Evolutionary conservation across 1,140 invertebrate genomes (phyloP).

Genomic region (Papilio dardanus): DNA sequence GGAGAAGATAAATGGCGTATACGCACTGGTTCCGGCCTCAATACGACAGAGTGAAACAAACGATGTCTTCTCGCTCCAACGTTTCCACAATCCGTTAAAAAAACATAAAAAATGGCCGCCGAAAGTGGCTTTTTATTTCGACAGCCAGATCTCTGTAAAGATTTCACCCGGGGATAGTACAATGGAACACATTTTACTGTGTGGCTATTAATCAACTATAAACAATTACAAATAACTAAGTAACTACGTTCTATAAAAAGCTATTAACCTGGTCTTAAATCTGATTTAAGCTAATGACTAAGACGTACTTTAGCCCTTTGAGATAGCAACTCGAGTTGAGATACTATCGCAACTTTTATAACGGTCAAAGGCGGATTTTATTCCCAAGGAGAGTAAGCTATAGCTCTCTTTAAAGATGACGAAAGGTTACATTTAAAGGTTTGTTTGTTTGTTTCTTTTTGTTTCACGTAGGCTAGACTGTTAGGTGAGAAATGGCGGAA

Average conservation of each 20-base stretch:
- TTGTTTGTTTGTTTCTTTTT: too few relatives aligned
- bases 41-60: conserved; percentile 38
- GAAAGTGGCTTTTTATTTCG: conserved; percentile 46
- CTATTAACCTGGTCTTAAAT: not conserved
- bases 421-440: too few relatives aligned
- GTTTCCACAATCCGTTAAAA: conserved; percentile 51
- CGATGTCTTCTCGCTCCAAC: conserved; percentile 40
- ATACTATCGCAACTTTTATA: not conserved
- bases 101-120: conserved; percentile 47
- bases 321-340: not conserved
- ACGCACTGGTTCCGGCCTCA: conserved; percentile 45
- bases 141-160: conserved; percentile 40
- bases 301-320: not conserved
- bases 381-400: not conserved
- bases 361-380: not conserved
- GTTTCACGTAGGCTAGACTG: too few relatives aligned
- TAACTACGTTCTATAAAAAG: not conserved
- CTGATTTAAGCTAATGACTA: conserved; percentile 1
- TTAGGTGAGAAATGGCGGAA: too few relatives aligned
- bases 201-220: conserved; percentile 11
- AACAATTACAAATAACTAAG: not conserved
- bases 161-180: conserved; percentile 40
- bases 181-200: conserved; percentile 39
- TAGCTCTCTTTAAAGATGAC: too few relatives aligned
- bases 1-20: conserved; percentile 50